Evolutionary conservation across 2,888 invertebrate genomes (phyloP), one percentile per base, ranked within the genome.

Genomic region (Phengaris alcon): DNA sequence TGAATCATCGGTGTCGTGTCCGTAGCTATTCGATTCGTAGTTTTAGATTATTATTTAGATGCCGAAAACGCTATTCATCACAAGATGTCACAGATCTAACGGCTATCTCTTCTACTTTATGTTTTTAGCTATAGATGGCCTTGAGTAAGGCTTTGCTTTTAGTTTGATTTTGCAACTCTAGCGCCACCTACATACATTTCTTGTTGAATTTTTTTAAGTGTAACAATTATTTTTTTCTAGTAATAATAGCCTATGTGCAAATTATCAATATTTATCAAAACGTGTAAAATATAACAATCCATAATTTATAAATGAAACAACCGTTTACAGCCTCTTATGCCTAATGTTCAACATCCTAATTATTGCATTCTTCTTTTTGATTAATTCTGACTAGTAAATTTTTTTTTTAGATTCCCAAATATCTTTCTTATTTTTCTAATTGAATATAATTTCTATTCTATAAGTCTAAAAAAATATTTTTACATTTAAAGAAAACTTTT

Each of bases 311-410:
- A 22, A 52, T 51, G 70, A 75, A 75, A 75, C 75, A 70, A 70
- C 75, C 75, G 46, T 69, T 75, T 48, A 70, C 75, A 75, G 75
- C 69, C 75, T 75, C 70, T 48, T 70, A 55, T n/a, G 55, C 69
- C 51, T 51, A 75, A 10, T 54, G 15, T 55, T 69, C 48, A 75
- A 72, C 54, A 13, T 35, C 54, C 54, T 72, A 54, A 72, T 72
- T 54, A 72, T 52, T 72, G 72, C 54, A 54, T 72, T 44, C 13
- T 13, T 54, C 8, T n/a, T 52, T 72, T 64, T 64, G 9, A 52
- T 52, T 52, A 64, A 54, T 12, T 72, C 54, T 54, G 72, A 72
- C 72, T 72, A 72, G 72, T 72, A 48, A 69, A 69, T 9, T 69
- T 68, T 64, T 64, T 70, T 72, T 72, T 54, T 52, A 48, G 69